phyloP scores from a whole-genome alignment of 2,797 vertebrate species.

The Ataeniobius toweri region DNA sequence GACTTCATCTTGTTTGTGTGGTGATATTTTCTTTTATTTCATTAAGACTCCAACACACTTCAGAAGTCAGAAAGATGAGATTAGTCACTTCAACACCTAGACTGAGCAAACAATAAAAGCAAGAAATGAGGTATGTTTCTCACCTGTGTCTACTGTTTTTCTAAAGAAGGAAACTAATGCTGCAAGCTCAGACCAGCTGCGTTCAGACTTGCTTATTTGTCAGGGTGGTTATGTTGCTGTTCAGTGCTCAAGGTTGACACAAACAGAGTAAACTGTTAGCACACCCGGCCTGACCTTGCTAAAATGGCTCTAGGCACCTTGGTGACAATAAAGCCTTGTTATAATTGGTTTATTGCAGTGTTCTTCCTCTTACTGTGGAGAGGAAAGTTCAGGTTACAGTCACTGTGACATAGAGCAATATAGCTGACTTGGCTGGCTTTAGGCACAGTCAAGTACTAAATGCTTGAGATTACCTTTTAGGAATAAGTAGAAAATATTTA shows the following conservation, averaged over 20 bases:
- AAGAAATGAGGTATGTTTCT: neutral
- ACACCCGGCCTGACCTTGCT: slow-evolving; percentile 69
- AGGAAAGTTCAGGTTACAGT: slow-evolving; percentile 69
- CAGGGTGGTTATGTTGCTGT: slow-evolving; percentile 44
- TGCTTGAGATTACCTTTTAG: slow-evolving; percentile 61
- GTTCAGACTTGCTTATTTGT: slow-evolving; percentile 37
- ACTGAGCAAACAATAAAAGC: neutral
- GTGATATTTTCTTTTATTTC: slow-evolving; percentile 15
- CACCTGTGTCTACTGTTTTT: neutral
- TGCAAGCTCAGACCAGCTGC: slow-evolving; percentile 4
- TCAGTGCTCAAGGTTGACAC: slow-evolving; percentile 53
- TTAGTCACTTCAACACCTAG: neutral
- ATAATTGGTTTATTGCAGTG: slow-evolving; percentile 80
- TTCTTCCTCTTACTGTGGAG: slow-evolving; percentile 58
- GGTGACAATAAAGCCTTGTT: slow-evolving; percentile 68
- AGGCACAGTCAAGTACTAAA: slow-evolving; percentile 61
- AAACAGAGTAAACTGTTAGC: slow-evolving; percentile 63
- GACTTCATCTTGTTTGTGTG: slow-evolving; percentile 9
- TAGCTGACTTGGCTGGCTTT: slow-evolving; percentile 53
- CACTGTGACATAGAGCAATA: slow-evolving; percentile 63
- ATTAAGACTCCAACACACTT: slow-evolving; percentile 33
- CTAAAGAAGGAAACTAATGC: slow-evolving; percentile 10
- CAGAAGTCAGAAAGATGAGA: slow-evolving; percentile 19
- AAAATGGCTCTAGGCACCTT: slow-evolving; percentile 61
- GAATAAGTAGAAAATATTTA: slow-evolving; percentile 44